Conservation (phyloP, 2,888 invertebrate genomes). For the Drosophila incognita region DNA sequence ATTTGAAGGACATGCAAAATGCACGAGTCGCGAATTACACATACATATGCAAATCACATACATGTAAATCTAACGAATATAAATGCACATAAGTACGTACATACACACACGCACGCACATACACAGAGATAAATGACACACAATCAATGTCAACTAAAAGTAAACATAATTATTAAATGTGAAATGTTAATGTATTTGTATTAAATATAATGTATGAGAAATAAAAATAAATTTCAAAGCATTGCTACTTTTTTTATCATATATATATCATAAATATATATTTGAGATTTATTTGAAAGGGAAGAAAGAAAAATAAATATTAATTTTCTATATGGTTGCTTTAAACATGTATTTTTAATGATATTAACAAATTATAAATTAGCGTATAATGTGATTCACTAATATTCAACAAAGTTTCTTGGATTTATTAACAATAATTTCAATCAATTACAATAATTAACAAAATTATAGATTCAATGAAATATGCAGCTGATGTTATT, state of each 20-base stretch:
- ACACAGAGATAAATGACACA: slow-evolving; percentile 51
- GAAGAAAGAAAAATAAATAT: not conserved
- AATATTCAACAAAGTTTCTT: not conserved
- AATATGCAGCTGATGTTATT: slow-evolving; percentile 19
- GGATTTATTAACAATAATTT: not conserved
- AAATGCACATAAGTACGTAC: slow-evolving; percentile 35
- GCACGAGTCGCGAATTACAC: slow-evolving; percentile 16
- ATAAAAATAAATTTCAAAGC: slow-evolving; percentile 49
- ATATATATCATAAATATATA: too few relatives aligned
- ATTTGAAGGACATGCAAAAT: slow-evolving; percentile 19
- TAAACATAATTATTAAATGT: slow-evolving; percentile 78
- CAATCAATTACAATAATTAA: not conserved
- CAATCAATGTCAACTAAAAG: slow-evolving; percentile 72
- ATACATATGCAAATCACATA: slow-evolving; percentile 4
- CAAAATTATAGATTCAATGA: slow-evolving; percentile 4
- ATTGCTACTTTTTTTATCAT: slow-evolving; percentile 3
- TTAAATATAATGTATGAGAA: slow-evolving; percentile 67
- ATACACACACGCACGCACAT: slow-evolving; percentile 12
- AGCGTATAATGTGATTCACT: too few relatives aligned
- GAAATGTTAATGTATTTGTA: slow-evolving; percentile 79
- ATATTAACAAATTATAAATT: not conserved
- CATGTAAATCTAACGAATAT: slow-evolving; percentile 36
- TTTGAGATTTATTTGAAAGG: not conserved
- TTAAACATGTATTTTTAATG: not conserved
- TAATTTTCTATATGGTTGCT: not conserved